Conservation (phyloP, 2,888 invertebrate species). For the Fissipunctia ypsillon region DNA sequence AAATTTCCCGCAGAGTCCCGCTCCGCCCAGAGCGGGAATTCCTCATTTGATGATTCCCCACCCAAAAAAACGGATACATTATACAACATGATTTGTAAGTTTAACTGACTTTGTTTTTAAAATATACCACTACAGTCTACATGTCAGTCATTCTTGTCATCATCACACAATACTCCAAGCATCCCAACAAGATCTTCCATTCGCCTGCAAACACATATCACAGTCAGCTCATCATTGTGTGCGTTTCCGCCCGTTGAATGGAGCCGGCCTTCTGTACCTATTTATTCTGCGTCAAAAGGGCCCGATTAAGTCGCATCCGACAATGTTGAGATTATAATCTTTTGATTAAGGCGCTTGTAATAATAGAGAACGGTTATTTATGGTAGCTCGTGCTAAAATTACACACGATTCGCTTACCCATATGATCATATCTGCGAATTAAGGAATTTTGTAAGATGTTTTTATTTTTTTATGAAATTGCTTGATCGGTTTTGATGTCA, state of each 20-base stretch:
- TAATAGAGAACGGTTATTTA: slow-evolving; percentile 86
- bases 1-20: too few relatives aligned
- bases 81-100: too few relatives aligned
- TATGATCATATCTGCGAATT: slow-evolving; percentile 48
- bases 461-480: slow-evolving; percentile 15
- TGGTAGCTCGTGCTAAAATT: slow-evolving; percentile 79
- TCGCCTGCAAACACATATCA: neutral
- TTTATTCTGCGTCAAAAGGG: slow-evolving; percentile 49
- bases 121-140: neutral
- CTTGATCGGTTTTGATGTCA: neutral
- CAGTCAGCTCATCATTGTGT: neutral
- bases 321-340: slow-evolving; percentile 88
- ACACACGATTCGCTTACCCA: slow-evolving; percentile 73
- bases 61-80: too few relatives aligned
- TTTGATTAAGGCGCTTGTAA: slow-evolving; percentile 89
- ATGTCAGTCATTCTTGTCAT: neutral
- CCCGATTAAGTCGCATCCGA: slow-evolving; percentile 82
- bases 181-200: neutral
- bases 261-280: neutral
- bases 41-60: too few relatives aligned
- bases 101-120: too few relatives aligned
- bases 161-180: neutral
- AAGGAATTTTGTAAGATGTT: slow-evolving; percentile 38
- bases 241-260: neutral
- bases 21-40: too few relatives aligned